Evolutionary conservation across 92 coral and sea anemone genomes (phyloP).

Genomic region (Pocillopora meandrina): DNA sequence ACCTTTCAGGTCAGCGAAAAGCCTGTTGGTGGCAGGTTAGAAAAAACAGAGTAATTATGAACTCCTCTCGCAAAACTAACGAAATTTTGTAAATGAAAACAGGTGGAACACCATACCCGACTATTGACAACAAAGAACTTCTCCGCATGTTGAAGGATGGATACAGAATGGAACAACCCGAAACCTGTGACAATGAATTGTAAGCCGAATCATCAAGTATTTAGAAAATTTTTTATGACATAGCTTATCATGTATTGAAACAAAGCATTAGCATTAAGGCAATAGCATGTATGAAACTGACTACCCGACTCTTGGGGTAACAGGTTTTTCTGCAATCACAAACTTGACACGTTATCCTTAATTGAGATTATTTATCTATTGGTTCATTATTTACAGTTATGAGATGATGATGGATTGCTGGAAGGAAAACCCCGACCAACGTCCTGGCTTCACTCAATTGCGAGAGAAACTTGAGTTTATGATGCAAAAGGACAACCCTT

Average conservation of each 20-base stretch:
- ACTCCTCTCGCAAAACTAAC: not conserved
- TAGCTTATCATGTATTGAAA: no score
- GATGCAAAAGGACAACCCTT: conserved; percentile 74
- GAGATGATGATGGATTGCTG: conserved; percentile 73
- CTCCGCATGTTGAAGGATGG: conserved; percentile 62
- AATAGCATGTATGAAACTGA: no score
- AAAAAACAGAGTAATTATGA: not conserved
- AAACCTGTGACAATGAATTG: conserved; percentile 75
- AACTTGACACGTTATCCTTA: no score
- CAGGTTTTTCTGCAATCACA: no score
- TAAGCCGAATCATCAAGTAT: conserved; percentile 16
- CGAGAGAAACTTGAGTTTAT: conserved; percentile 62
- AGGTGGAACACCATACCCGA: conserved; percentile 90
- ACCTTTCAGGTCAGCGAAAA: not conserved
- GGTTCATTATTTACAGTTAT: conserved; percentile 36
- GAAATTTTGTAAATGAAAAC: not conserved
- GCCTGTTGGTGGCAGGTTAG: no score
- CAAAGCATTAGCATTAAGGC: no score
- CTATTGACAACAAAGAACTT: conserved; percentile 66
- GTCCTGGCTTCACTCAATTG: conserved; percentile 65
- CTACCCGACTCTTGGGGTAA: no score
- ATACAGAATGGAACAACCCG: conserved; percentile 85
- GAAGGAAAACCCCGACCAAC: conserved; percentile 63
- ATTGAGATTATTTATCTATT: not conserved
- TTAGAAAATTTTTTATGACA: not conserved